Base-by-base conservation (phyloP, 2,888 invertebrate species). In the Dryadula phaetusa region DNA sequence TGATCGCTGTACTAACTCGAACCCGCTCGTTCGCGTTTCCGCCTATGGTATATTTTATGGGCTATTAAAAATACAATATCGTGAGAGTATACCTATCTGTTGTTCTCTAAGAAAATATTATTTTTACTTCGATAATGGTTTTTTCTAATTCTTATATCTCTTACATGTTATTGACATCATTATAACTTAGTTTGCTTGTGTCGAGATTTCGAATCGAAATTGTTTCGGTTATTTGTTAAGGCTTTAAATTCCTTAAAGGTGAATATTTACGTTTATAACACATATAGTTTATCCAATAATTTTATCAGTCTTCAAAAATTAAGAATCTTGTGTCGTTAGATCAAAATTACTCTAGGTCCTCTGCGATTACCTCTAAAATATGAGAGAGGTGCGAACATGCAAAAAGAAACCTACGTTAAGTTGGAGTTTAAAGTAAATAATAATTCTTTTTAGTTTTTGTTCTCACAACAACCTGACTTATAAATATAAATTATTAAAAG, bases 1-100 rank as follows among this genome's bases (percentile, higher is more conserved):
- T 70, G 79, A 83, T 83, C 79, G 69, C 74, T 76, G 77, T 72
- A 72, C 77, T 79, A 75, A 73, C 72, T 70, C 75, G 76, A 79
- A 78, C 78, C 75, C 74, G 76, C 76, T 78, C 79, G 77, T 80
- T 82, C 77, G 64, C 58, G 72, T 73, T 75, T 75, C 76, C 74
- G 74, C 70, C 72, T 69, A 70, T 68, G 68, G 64, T 66, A 70
- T 64, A 53, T 74, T 72, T 72, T 76, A 73, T 71, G 68, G 65
- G 54, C 65, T 65, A 70, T 69, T 67, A 71, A 64, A 67, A 54
- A 49, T 66, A 64, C 58, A 62, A 42, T 63, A 61, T 65, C 46
- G 18, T 52, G 62, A 20, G 44, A 60, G 44, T 25, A 10, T 52
- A 52, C 16, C 49, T 25, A 52, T 49, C 25, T 52, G 28, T 28